Conservation (phyloP, 2,888 invertebrate species). For the Harmothoe impar region DNA sequence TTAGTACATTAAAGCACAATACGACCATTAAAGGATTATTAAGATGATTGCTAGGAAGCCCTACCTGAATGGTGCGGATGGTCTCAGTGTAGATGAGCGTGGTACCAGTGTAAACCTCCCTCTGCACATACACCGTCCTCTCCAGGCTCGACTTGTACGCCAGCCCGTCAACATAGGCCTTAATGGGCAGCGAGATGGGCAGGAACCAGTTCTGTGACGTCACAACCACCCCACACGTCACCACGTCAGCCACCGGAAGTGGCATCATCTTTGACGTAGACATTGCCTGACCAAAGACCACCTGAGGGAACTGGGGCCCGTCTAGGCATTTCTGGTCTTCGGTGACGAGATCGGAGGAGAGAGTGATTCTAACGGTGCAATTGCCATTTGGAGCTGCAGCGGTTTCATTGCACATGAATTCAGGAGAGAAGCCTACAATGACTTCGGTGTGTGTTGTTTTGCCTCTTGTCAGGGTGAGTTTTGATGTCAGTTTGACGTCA, state of each 20-base stretch:
- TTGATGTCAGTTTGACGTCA: background rate
- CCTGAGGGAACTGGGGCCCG: constrained; percentile 8
- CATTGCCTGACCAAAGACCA: background rate
- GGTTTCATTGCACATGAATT: constrained; percentile 22
- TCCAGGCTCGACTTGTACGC: background rate
- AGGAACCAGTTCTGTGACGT: constrained; percentile 15
- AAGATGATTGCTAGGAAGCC: too few relatives aligned
- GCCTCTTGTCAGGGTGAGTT: background rate
- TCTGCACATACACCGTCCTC: constrained; percentile 1
- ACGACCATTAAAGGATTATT: too few relatives aligned
- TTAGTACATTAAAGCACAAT: too few relatives aligned
- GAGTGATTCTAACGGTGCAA: background rate
- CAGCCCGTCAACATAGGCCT: background rate
- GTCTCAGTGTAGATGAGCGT: background rate
- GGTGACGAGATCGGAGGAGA: background rate
- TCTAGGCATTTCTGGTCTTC: constrained; percentile 27
- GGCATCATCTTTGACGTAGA: background rate
- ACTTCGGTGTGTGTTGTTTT: background rate
- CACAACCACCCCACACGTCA: constrained; percentile 10
- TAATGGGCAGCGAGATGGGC: background rate
- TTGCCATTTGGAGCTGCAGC: background rate
- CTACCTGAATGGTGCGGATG: constrained; percentile 27
- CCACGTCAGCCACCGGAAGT: background rate
- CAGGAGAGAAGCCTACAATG: constrained; percentile 5
- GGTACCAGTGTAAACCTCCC: constrained; percentile 1